Percentiles rank a stretch among this genome's conserved stretches.
These are phyloP conservation scores for Argyrosomus regius DNA, from an alignment of 2,797 vertebrate species.

Conservation along the genomic window DNA sequence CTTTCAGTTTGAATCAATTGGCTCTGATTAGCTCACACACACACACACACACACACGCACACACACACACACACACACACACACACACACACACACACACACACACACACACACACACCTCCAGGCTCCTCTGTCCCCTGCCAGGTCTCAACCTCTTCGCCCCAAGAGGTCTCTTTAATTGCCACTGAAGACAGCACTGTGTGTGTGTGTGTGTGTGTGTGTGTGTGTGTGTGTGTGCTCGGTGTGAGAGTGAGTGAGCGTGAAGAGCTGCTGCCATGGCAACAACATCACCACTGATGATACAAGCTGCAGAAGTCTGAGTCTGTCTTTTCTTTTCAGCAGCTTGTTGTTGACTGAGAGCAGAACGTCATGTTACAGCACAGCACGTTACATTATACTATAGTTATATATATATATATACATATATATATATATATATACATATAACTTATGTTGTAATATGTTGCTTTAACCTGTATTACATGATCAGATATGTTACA, in stretches of 20 bases:
- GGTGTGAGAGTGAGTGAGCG: slow-evolving; percentile 37
- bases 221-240: not conserved
- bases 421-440: too few relatives aligned
- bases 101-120: slow-evolving; percentile 3
- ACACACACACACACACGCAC: slow-evolving; percentile 2
- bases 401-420: too few relatives aligned
- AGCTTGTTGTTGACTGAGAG: slow-evolving; percentile 37
- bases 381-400: not conserved
- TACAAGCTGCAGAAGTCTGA: slow-evolving; percentile 58
- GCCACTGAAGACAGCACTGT: slow-evolving; percentile 64
- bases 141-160: slow-evolving; percentile 42
- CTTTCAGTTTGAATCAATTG: slow-evolving; percentile 63
- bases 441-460: too few relatives aligned
- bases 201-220: slow-evolving; percentile 5
- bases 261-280: slow-evolving; percentile 82
- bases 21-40: slow-evolving; percentile 57
- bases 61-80: slow-evolving; percentile 10
- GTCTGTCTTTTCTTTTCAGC: slow-evolving; percentile 41
- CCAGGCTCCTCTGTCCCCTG: slow-evolving; percentile 15
- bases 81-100: not conserved
- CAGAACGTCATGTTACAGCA: slow-evolving; percentile 38
- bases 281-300: slow-evolving; percentile 80
- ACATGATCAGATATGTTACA: too few relatives aligned
- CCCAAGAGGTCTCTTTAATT: slow-evolving; percentile 68
- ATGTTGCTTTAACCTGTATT: too few relatives aligned